phyloP scores from a whole-genome alignment of 2,888 invertebrate species.

The Ecliptopera silaceata region DNA sequence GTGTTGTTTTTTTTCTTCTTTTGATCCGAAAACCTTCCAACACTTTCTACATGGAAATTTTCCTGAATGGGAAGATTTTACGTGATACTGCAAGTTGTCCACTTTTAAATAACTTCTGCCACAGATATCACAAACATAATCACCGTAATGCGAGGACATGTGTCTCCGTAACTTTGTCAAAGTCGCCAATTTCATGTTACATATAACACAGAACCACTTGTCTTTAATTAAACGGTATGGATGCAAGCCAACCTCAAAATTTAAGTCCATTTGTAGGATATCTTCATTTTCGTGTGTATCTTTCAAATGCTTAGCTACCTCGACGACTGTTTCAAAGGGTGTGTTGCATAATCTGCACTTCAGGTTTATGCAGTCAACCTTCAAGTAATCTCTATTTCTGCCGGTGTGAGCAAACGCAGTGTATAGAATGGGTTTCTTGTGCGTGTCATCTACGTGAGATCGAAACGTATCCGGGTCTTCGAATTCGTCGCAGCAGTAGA shows the following conservation, averaged over 20 bases:
- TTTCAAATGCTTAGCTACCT: constrained; percentile 58
- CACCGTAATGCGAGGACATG: constrained; percentile 63
- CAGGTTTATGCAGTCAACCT: constrained; percentile 65
- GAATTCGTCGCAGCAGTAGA: constrained; percentile 70
- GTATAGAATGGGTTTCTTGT: constrained; percentile 56
- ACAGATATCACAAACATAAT: constrained; percentile 68
- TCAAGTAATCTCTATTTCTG: constrained; percentile 58
- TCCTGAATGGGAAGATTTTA: constrained; percentile 58
- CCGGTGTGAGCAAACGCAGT: constrained; percentile 66
- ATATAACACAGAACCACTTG: constrained; percentile 60
- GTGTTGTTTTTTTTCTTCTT: constrained; percentile 57
- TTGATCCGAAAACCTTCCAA: constrained; percentile 59
- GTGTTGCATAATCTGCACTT: constrained; percentile 58
- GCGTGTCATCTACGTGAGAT: constrained; percentile 56
- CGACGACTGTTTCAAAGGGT: constrained; percentile 39
- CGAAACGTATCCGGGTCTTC: constrained; percentile 62
- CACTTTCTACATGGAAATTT: constrained; percentile 63
- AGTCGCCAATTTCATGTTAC: constrained; percentile 58
- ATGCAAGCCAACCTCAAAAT: constrained; percentile 61
- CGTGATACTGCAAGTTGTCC: constrained; percentile 66
- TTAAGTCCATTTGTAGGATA: constrained; percentile 47
- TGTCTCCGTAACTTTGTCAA: constrained; percentile 64
- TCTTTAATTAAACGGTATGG: constrained; percentile 63
- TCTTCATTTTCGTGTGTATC: constrained; percentile 47
- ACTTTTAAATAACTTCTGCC: constrained; percentile 62